Evolutionary conservation across 2,888 invertebrate genomes (phyloP), one percentile per base, ranked within the genome.

Genomic region (Lucinisca nassula): DNA sequence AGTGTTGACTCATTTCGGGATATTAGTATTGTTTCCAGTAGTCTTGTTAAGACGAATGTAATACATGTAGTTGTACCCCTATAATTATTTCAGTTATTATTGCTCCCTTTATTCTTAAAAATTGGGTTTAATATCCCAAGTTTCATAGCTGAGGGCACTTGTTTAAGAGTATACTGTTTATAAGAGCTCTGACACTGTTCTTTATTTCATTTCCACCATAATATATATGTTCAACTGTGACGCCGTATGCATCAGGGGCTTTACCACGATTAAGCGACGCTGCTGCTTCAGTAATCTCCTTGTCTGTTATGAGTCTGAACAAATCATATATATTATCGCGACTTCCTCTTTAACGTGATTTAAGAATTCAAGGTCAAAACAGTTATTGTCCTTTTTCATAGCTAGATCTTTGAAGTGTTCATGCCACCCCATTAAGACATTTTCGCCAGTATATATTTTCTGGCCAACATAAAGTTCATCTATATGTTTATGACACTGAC

Each of bases 81-180:
- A 21, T 73, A 73, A 21, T 73, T 73, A 6, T 27, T 21, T 6
- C 37, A 73, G 35, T 73, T n/a, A 24, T 73, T 73, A 73, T n/a
- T n/a, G 45, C 37, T 73, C n/a, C 38, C 73, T 73, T n/a, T n/a
- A n/a, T n/a, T n/a, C n/a, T n/a, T n/a, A n/a, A n/a, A 40, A 10
- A 73, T 73, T n/a, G 73, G 73, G 21, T 73, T 73, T 8, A 73
- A n/a, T 37, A 40, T 73, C 1, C 38, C 73, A 30, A 73, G 38
- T 73, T 73, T 73, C 73, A 73, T 73, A 21, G 38, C 12, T 8
- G 38, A 37, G 4, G 73, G 73, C 4, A 73, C 24, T 73, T 37
- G 21, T 37, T 73, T 73, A 73, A 35, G 38, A 73, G 38, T 8
- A 73, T 38, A 21, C 6, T 40, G 24, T 73, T 73, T 3, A 73